These are phyloP conservation scores for Aplocera efformata DNA, from an alignment of 2,888 invertebrate genomes.

Conservation along the genomic window DNA sequence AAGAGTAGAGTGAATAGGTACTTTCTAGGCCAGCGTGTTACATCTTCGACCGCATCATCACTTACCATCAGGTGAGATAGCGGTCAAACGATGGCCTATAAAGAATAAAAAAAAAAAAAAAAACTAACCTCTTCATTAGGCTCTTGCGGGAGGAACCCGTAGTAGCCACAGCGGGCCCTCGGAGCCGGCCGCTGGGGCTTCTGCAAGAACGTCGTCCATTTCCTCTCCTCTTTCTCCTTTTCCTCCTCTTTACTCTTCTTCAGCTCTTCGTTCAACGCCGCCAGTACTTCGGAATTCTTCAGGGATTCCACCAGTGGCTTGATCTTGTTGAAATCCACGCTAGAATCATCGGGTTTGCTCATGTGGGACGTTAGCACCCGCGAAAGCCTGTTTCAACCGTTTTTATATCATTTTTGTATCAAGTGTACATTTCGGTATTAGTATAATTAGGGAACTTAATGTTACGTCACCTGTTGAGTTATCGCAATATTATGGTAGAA, in stretches of 20 bases:
- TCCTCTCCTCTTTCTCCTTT: conserved; percentile 79
- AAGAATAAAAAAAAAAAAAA: no score
- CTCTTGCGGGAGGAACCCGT: conserved; percentile 41
- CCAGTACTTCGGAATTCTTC: conserved; percentile 85
- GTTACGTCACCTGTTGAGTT: no score
- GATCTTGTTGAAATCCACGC: conserved; percentile 85
- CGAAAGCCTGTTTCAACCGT: conserved; percentile 54
- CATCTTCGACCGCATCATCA: no score
- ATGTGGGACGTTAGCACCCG: conserved; percentile 65
- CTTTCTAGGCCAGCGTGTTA: no score
- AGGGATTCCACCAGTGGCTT: conserved; percentile 83
- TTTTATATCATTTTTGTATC: conserved; percentile 25
- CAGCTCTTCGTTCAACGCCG: conserved; percentile 81
- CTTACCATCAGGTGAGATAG: no score
- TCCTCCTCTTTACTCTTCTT: conserved; percentile 69
- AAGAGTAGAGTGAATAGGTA: no score
- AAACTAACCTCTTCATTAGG: conserved; percentile 40
- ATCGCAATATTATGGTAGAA: no score
- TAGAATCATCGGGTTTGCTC: conserved; percentile 64
- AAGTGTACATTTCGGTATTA: no score
- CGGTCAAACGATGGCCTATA: no score
- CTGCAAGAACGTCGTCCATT: conserved; percentile 88
- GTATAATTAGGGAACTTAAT: no score
- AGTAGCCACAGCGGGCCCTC: conserved; percentile 49
- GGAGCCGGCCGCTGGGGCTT: conserved; percentile 86